These are phyloP conservation scores for Taurulus bubalis DNA, from an alignment of 2,113 vertebrate species.

Conservation along the genomic window DNA sequence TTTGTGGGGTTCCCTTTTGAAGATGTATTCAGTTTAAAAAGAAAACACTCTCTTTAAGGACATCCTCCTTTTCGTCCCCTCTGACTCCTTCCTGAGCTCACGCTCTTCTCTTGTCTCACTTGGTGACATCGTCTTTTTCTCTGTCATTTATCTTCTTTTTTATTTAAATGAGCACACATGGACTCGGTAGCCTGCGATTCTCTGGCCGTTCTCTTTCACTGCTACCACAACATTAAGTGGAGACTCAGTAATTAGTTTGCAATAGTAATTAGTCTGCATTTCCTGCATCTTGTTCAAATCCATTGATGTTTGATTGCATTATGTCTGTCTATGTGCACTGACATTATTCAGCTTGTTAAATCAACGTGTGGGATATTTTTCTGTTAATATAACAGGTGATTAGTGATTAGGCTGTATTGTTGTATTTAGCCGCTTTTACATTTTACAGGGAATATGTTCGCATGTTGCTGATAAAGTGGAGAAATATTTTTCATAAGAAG, in stretches of 20 bases:
- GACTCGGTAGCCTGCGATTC: conserved; percentile 6
- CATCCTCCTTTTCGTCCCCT: conserved; percentile 32
- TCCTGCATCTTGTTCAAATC: conserved; percentile 46
- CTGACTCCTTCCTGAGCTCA: conserved; percentile 21
- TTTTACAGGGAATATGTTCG: not conserved
- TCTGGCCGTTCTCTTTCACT: conserved; percentile 34
- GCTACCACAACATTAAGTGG: conserved; percentile 17
- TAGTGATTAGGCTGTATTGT: not conserved
- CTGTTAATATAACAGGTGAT: conserved; percentile 23
- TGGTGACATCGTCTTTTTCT: conserved; percentile 5
- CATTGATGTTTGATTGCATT: conserved; percentile 50
- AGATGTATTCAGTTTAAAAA: conserved; percentile 61
- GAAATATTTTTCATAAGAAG: not conserved
- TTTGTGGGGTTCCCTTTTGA: conserved; percentile 67
- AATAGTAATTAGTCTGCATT: conserved; percentile 55
- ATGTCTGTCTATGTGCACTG: conserved; percentile 36
- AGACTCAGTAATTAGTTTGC: conserved; percentile 46
- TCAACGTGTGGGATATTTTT: conserved; percentile 27
- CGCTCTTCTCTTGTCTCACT: conserved; percentile 15
- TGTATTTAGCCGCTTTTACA: not conserved
- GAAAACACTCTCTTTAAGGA: conserved; percentile 59
- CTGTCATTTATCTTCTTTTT: not conserved
- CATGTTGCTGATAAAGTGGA: not conserved
- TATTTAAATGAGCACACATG: not conserved
- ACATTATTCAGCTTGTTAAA: conserved; percentile 37